Evolutionary conservation across 2,888 invertebrate genomes (phyloP), one percentile per base, ranked within the genome.

Genomic region (Aquatica leii): DNA sequence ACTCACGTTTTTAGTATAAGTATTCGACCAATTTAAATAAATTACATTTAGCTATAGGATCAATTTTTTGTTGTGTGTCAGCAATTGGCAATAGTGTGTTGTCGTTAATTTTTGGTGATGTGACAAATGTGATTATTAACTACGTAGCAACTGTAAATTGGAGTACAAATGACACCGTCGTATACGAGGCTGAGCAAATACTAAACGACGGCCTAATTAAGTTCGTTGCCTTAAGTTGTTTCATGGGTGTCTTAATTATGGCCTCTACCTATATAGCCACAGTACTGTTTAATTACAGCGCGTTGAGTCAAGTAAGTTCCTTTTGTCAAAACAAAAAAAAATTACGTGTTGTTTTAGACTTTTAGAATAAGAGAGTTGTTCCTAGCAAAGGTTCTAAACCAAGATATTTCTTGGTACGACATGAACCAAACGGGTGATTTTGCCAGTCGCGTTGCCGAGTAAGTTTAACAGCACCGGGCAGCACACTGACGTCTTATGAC

Each of bases 391-490:
- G 86, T 90, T 1, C 77, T 92, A 51, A n/a, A 90, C 76, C 91
- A 92, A 79, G 92, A 92, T 74, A 88, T 92, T 70, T 82, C 84
- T 46, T 92, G 91, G 86, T 92, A 89, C 72, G 92, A 92, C 76
- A 80, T 86, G 1, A 85, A 90, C 74, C 86, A 89, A 78, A 90
- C 89, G 46, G 89, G 90, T 8, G 91, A 91, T 74, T 88, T 92
- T 71, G 88, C 91, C 6, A 87, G 89, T 60, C 86, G 90, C 78
- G 88, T 92, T 83, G 88, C 90, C 60, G 90, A 90, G 92, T 92
- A 82, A 15, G 67, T 83, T 84, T 11, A 14, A 74, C 91, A n/a
- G n/a, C n/a, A n/a, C n/a, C n/a, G n/a, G n/a, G n/a, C n/a, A n/a
- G n/a, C n/a, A n/a, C n/a, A n/a, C n/a, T n/a, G n/a, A n/a, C n/a